Conservation (phyloP, 2,113 vertebrate genomes). For the Chrysemys picta region DNA sequence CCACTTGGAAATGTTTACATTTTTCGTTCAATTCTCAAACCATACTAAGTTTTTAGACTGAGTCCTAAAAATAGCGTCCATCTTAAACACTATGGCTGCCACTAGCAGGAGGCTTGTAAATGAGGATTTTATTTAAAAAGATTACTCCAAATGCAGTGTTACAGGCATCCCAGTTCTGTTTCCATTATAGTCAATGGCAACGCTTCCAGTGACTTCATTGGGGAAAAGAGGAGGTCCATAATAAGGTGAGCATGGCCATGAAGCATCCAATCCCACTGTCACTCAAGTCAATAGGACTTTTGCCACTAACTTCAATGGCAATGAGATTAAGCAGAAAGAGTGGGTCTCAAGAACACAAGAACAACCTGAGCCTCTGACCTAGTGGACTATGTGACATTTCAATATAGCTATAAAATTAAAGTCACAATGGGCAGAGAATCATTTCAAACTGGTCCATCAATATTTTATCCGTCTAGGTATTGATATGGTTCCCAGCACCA, state of each 20-base stretch:
- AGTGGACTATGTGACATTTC: slow-evolving; percentile 25
- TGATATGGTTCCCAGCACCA: background rate
- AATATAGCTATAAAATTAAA: slow-evolving; percentile 51
- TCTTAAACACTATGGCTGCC: background rate
- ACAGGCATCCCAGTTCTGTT: background rate
- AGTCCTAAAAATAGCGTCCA: slow-evolving; percentile 24
- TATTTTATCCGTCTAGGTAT: background rate
- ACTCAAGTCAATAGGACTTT: slow-evolving; percentile 6
- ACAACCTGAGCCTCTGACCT: slow-evolving; percentile 33
- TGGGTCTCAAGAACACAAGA: slow-evolving; percentile 29
- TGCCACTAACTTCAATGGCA: background rate
- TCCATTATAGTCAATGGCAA: background rate
- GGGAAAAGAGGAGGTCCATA: background rate
- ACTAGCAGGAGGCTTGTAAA: slow-evolving; percentile 43
- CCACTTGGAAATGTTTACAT: slow-evolving; percentile 1
- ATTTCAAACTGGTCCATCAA: slow-evolving; percentile 42
- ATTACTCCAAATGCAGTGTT: slow-evolving; percentile 22
- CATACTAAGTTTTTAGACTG: background rate
- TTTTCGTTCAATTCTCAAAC: slow-evolving; percentile 37
- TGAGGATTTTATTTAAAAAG: slow-evolving; percentile 46
- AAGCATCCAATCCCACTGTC: background rate
- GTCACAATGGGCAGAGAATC: slow-evolving; percentile 49
- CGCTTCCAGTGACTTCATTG: background rate
- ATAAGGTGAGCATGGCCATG: background rate
- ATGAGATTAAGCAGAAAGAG: background rate